These are phyloP conservation scores for Cantharis rufa DNA, from an alignment of 2,888 invertebrate genomes.

Conservation along the genomic window DNA sequence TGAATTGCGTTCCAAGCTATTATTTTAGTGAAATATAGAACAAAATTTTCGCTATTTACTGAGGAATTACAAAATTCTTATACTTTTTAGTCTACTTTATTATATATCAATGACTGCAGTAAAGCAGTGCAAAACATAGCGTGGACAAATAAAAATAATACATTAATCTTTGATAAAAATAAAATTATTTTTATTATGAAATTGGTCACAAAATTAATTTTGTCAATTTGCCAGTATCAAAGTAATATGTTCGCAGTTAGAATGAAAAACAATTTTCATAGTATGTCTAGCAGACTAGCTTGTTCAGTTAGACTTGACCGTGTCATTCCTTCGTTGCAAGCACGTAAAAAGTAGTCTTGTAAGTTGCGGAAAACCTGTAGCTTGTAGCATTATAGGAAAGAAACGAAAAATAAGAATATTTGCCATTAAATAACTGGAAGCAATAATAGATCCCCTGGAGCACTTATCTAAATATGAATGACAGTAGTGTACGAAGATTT, in stretches of 20 bases:
- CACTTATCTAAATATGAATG: neutral
- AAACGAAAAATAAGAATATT: neutral
- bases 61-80: too few relatives aligned
- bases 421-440: neutral
- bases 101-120: too few relatives aligned
- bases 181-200: too few relatives aligned
- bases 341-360: neutral
- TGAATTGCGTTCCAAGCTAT: too few relatives aligned
- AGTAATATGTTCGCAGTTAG: neutral
- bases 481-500: slow-evolving; percentile 8
- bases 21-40: too few relatives aligned
- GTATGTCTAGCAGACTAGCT: neutral
- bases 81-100: too few relatives aligned
- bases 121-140: too few relatives aligned
- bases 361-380: neutral
- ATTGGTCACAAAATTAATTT: too few relatives aligned
- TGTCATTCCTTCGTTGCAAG: neutral
- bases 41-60: too few relatives aligned
- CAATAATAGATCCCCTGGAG: neutral
- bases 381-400: neutral
- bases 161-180: too few relatives aligned
- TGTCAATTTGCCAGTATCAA: neutral
- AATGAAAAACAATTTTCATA: neutral
- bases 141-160: too few relatives aligned
- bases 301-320: neutral